Percentiles rank a stretch among this genome's conserved stretches.
phyloP scores from a whole-genome alignment of 2,888 invertebrate genomes.

The Metopia argyrocephala region DNA sequence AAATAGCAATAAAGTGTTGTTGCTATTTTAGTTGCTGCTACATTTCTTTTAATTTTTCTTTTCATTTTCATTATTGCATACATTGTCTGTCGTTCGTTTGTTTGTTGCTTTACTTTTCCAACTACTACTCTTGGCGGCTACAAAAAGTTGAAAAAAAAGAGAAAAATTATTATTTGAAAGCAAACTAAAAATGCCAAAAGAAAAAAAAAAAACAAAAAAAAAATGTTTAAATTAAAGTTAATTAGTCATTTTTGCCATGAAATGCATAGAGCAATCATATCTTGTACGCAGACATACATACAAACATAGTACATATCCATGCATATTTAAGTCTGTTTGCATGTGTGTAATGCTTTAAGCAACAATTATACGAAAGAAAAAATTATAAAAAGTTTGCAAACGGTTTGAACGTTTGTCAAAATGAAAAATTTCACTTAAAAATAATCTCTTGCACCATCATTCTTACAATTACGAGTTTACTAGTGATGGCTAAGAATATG shows the following conservation, averaged over 20 bases:
- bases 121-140: conserved; percentile 65
- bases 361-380: background rate
- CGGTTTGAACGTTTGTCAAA: conserved; percentile 19
- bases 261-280: conserved; percentile 24
- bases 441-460: background rate
- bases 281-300: too few relatives aligned
- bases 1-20: conserved; percentile 19
- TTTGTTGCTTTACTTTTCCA: conserved; percentile 21
- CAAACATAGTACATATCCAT: too few relatives aligned
- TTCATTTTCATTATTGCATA: conserved; percentile 15
- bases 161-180: conserved; percentile 22
- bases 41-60: conserved; percentile 19
- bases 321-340: too few relatives aligned
- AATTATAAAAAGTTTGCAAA: conserved; percentile 3
- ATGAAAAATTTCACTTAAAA: conserved; percentile 8
- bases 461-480: background rate
- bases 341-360: background rate
- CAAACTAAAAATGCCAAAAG: background rate
- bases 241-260: conserved; percentile 40
- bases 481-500: background rate
- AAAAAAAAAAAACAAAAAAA: background rate
- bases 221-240: conserved; percentile 44
- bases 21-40: background rate
- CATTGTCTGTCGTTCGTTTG: background rate
- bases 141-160: conserved; percentile 18